Conservation (phyloP, 2,113 vertebrate genomes). For the Sturnira hondurensis region DNA sequence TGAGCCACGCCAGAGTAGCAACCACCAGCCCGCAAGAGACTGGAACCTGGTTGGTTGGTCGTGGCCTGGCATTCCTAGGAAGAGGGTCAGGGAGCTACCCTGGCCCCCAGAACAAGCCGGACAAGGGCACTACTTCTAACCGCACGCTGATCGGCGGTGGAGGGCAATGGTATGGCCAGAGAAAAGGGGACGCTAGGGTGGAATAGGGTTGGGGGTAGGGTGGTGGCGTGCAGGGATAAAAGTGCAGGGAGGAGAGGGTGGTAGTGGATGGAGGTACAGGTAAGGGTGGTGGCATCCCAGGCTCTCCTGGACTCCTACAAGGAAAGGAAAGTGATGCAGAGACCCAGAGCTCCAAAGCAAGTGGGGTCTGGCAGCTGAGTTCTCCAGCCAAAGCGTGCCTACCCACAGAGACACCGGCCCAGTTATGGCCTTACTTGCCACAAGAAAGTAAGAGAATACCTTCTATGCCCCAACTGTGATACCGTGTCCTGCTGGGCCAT, state of each 20-base stretch:
- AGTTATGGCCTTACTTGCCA: not conserved
- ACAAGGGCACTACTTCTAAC: not conserved
- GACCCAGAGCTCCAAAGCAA: not conserved
- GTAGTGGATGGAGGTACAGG: not conserved
- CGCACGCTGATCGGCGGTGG: not conserved
- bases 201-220: too few species aligned
- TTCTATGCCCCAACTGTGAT: not conserved
- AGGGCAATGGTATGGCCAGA: not conserved
- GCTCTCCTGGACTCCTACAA: not conserved
- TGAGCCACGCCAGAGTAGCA: accelerated
- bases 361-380: not conserved
- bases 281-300: not conserved
- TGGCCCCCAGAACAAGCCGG: not conserved
- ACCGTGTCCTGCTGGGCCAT: not conserved
- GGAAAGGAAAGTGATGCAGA: not conserved
- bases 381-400: not conserved
- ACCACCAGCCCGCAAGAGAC: accelerated
- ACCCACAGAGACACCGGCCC: too few species aligned
- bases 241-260: not conserved
- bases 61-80: accelerated
- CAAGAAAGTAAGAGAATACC: not conserved
- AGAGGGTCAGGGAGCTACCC: not conserved
- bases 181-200: not conserved
- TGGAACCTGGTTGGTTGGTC: accelerated
- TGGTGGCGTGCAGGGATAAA: too few species aligned